Evolutionary conservation across 2,113 vertebrate genomes (phyloP), one percentile per base, ranked within the genome.

Genomic region (Gymnorhina tibicen): DNA sequence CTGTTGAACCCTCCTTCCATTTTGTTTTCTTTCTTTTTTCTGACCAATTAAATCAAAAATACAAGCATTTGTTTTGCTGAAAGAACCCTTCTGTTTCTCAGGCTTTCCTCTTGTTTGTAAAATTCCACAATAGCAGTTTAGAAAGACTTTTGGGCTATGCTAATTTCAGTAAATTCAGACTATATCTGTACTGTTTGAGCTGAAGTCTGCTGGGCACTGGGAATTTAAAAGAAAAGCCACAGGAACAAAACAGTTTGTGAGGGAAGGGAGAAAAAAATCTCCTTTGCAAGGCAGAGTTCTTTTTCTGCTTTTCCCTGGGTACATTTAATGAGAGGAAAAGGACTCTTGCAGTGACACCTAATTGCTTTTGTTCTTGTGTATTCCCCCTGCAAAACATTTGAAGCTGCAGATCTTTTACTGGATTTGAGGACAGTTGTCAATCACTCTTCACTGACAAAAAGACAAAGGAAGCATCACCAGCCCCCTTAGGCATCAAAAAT

Each of bases 321-420:
- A 68, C 58, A 9, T 92, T 93, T 92, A 92, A 78, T 87, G 75
- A 92, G 82, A 88, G 37, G 58, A 62, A 82, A 81, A 93, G 74
- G 53, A 16, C 44, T 89, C 49, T 78, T 92, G 73, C 69, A 89
- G 66, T 66, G 80, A 56, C 58, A 81, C 46, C 66, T 92, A 94
- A 94, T 95, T 94, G 64, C 76, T 91, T 95, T 95, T 87, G 91
- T 91, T 95, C 75, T 60, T 68, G 21, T 44, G 19, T 86, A 89
- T 87, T 77, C 46, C 83, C 87, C 59, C 62, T 85, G 64, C 63
- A 87, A 89, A 93, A 64, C 35, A 53, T 83, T 39, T 42, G 46
- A 93, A 81, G 16, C 26, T 91, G 68, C 39, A 80, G 59, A 72
- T 74, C 39, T 74, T 58, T 35, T 56, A 14, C 72, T 87, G 66